A percentile compares a stretch with the other conserved stretches of the same genome.
Conservation (phyloP, 2,113 vertebrate genomes). For the Eudyptes chrysolophus region DNA sequence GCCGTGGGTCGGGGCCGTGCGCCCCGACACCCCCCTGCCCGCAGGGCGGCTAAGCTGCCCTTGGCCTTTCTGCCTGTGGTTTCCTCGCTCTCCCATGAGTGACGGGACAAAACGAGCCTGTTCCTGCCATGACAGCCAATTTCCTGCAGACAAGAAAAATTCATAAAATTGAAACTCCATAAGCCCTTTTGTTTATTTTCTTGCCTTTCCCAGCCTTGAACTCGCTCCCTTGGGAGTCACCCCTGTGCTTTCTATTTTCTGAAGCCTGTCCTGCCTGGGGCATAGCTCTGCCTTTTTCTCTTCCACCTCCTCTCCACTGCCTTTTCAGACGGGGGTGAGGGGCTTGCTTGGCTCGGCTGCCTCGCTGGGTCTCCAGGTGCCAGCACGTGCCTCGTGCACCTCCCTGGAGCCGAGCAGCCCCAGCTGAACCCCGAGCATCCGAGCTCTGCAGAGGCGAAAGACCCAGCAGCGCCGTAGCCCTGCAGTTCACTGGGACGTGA, state of each 20-base stretch:
- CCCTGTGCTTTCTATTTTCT: not conserved
- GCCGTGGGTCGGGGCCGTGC: fast-evolving
- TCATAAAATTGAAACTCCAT: not conserved
- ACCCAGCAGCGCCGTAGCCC: fast-evolving
- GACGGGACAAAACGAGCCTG: fast-evolving
- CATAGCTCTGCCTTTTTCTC: not conserved
- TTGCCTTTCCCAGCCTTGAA: not conserved
- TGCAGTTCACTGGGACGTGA: fast-evolving
- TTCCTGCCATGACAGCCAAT: not conserved
- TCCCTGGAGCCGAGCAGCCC: not conserved
- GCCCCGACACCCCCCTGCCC: not conserved
- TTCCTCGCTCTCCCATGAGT: not conserved
- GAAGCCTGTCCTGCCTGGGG: not conserved
- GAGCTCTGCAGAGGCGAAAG: not conserved
- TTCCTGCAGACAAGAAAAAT: not conserved
- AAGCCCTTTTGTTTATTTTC: not conserved
- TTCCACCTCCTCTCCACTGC: not conserved
- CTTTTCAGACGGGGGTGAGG: fast-evolving
- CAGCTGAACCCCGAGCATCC: not conserved
- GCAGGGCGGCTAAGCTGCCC: fast-evolving
- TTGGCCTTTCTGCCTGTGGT: not conserved
- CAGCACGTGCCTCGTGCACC: fast-evolving
- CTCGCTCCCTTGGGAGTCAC: not conserved
- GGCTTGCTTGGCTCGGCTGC: not conserved
- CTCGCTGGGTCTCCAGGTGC: fast-evolving